phyloP scores from a whole-genome alignment of 1,140 invertebrate species.

The Chionoecetes opilio region DNA sequence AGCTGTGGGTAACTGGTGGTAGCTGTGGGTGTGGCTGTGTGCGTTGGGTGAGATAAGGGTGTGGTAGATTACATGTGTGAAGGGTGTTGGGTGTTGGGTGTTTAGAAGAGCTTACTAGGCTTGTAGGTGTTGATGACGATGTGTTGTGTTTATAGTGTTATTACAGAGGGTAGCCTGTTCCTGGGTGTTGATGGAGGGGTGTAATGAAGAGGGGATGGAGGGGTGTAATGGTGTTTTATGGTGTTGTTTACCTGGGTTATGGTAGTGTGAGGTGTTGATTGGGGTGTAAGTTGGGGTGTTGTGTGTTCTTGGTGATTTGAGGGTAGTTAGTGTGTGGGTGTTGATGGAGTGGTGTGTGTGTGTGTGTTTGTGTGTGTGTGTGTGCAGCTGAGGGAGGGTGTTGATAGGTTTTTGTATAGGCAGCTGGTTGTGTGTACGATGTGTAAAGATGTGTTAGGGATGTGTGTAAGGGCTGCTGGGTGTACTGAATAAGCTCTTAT shows the following conservation, averaged over 20 bases:
- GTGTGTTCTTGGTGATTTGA: background rate
- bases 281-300: background rate
- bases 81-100: background rate
- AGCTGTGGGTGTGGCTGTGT: background rate
- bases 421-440: too few relatives aligned
- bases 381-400: too few relatives aligned
- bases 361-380: background rate
- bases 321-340: background rate
- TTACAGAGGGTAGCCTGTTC: background rate
- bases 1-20: too few relatives aligned
- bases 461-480: too few relatives aligned
- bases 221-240: background rate
- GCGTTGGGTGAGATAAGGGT: background rate
- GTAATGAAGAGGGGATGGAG: too few relatives aligned
- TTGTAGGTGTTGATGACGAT: background rate
- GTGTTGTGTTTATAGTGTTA: conserved; percentile 1
- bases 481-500: too few relatives aligned
- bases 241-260: too few relatives aligned
- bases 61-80: background rate
- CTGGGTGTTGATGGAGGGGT: background rate
- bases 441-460: too few relatives aligned
- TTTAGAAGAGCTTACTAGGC: too few relatives aligned
- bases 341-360: background rate
- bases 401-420: too few relatives aligned
- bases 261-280: too few relatives aligned